phyloP scores from a whole-genome alignment of 2,113 vertebrate genomes.

The Hydrolagus affinis region DNA sequence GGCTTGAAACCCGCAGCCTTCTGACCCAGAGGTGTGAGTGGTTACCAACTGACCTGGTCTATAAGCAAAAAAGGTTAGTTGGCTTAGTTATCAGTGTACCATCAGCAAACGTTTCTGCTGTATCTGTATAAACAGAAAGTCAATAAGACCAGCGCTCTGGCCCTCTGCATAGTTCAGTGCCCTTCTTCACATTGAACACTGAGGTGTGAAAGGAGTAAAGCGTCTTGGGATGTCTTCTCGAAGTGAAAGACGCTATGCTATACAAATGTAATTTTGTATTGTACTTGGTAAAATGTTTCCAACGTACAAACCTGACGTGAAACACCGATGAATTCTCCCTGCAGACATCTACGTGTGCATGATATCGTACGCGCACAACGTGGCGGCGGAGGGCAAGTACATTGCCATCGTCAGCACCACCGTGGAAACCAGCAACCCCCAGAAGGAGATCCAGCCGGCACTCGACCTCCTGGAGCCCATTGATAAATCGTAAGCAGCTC shows the following conservation, averaged over 20 bases:
- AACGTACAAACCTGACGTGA: not conserved
- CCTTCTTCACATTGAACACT: too few relatives aligned
- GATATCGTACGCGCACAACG: slow-evolving; percentile 37
- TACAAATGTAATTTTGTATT: not conserved
- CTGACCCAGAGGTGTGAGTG: too few relatives aligned
- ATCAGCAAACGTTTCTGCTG: too few relatives aligned
- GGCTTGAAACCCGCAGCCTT: too few relatives aligned
- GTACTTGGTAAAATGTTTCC: not conserved
- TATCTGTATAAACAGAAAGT: too few relatives aligned
- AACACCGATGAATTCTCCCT: not conserved
- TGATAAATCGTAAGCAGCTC: slow-evolving; percentile 36
- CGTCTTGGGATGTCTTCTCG: not conserved
- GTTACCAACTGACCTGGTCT: too few relatives aligned
- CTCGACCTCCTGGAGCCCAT: slow-evolving; percentile 39
- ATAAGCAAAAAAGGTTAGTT: too few relatives aligned
- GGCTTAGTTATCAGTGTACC: too few relatives aligned
- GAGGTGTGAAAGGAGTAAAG: too few relatives aligned
- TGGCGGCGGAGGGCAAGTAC: slow-evolving; percentile 40
- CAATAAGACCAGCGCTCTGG: too few relatives aligned
- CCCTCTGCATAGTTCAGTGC: too few relatives aligned
- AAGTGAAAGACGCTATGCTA: too few relatives aligned
- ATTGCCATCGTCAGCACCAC: slow-evolving; percentile 40
- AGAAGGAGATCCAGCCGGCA: slow-evolving; percentile 38
- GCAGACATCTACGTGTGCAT: slow-evolving; percentile 42
- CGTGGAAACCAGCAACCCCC: slow-evolving; percentile 38